Evolutionary conservation across 2,888 invertebrate genomes (phyloP), one percentile per base, ranked within the genome.

Genomic region (Glaucopsyche alexis): DNA sequence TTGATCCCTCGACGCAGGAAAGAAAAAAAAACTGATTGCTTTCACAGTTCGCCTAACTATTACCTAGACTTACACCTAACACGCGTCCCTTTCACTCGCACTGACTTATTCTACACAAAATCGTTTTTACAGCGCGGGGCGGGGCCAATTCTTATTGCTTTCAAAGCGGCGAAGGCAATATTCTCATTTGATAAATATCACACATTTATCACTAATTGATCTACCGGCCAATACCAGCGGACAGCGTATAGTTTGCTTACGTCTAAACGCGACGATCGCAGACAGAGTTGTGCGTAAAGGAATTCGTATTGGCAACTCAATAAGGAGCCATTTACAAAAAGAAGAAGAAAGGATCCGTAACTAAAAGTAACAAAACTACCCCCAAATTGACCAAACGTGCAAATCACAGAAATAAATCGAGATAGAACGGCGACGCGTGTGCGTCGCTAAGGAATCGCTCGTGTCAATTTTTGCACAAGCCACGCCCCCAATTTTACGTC

Each of bases 41-140:
- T 84, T 87, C 85, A 87, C 87, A 86, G 87, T 86, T 89, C 84
- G 88, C 93, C 93, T 93, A 93, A 91, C 92, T 93, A 93, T 86
- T 86, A 84, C 85, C 92, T 93, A 92, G 84, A 87, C 91, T 91
- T 92, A 91, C 84, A 76, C 85, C 79, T 85, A 83, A 82, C 85
- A 79, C 81, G 77, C 84, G 75, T 84, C 79, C 81, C 74, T 75
- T 77, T 73, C 79, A 77, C 77, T 74, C 80, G 76, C 77, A 80
- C 83, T 81, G 82, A 78, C 82, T 87, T 82, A 83, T 85, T 86
- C 88, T 80, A 83, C 89, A 86, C 89, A 87, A 86, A 55, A 85
- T 86, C 87, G 84, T 83, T 87, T 87, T 85, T 88, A 91, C 91
- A 91, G 82, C 86, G 81, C 86, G 89, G 91, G 87, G 84, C 87